phyloP scores from a whole-genome alignment of 2,888 invertebrate species.

The Ophioninae sp. region DNA sequence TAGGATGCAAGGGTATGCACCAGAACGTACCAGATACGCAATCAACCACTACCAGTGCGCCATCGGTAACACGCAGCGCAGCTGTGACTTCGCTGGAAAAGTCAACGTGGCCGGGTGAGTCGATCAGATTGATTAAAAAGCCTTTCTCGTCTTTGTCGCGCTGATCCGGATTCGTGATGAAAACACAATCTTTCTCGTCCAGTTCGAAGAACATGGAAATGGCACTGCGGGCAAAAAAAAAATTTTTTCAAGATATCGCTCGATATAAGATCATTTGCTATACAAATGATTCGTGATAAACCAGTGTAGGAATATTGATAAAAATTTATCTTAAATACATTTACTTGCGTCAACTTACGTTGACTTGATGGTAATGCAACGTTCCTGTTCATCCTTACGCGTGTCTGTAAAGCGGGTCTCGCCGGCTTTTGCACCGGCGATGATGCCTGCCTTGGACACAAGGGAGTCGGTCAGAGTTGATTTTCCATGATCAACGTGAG shows the following conservation, averaged over 20 bases:
- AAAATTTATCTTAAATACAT: neutral
- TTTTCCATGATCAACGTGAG: conserved; percentile 99
- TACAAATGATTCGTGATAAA: too few relatives aligned
- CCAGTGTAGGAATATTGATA: neutral
- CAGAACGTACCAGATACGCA: conserved; percentile 95
- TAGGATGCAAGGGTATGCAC: conserved; percentile 49
- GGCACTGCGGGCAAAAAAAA: conserved; percentile 85
- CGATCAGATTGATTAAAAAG: conserved; percentile 99
- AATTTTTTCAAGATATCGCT: too few relatives aligned
- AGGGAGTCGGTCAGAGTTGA: conserved; percentile 99
- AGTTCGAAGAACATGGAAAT: conserved; percentile 99
- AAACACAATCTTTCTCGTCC: conserved; percentile 95
- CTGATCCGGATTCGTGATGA: conserved; percentile 95
- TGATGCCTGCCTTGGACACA: conserved; percentile 99
- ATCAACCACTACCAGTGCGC: conserved; percentile 99
- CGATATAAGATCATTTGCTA: too few relatives aligned
- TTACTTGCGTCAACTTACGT: conserved; percentile 87
- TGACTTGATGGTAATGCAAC: conserved; percentile 99
- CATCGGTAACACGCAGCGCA: conserved; percentile 99
- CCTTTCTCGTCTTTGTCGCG: conserved; percentile 95
- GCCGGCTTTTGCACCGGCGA: conserved; percentile 98
- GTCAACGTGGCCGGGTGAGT: conserved; percentile 99
- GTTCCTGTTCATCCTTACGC: conserved; percentile 99
- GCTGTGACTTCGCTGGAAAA: conserved; percentile 99
- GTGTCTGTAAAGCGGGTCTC: conserved; percentile 99